A percentile compares a stretch with the other conserved stretches of the same genome.
Evolutionary conservation across 1,140 invertebrate genomes (phyloP).

Genomic region (Drosophila kurseongensis): DNA sequence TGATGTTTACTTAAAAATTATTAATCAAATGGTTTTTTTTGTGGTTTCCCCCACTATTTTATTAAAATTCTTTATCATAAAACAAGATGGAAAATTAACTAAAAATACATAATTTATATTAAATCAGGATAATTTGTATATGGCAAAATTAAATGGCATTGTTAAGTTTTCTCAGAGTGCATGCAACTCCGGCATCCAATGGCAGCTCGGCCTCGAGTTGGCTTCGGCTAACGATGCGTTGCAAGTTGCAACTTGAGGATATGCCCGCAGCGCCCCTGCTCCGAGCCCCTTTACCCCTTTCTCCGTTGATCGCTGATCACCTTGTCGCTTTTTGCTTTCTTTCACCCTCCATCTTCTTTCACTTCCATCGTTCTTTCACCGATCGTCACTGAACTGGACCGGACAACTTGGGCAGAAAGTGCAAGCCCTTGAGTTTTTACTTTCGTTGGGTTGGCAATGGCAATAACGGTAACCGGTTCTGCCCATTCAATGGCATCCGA

Average conservation of each 20-base stretch:
- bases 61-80: no score
- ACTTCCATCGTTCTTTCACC: slow-evolving; percentile 31
- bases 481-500: slow-evolving; percentile 49
- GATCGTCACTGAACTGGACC: slow-evolving; percentile 25
- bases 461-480: slow-evolving; percentile 58
- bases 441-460: slow-evolving; percentile 61
- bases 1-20: no score
- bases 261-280: slow-evolving; percentile 18
- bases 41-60: no score
- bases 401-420: slow-evolving; percentile 72
- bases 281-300: background rate
- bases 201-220: slow-evolving; percentile 13
- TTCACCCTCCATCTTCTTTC: slow-evolving; percentile 27
- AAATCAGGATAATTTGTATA: background rate
- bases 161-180: slow-evolving; percentile 11
- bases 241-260: slow-evolving; percentile 67
- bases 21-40: no score
- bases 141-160: no score
- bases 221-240: slow-evolving; percentile 74
- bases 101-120: background rate
- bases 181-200: background rate
- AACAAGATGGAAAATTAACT: no score
- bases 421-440: slow-evolving; percentile 84
- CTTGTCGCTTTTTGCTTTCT: slow-evolving; percentile 34
- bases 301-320: slow-evolving; percentile 12